Conservation (phyloP, 2,888 invertebrate genomes). For the Crioceris asparagi region DNA sequence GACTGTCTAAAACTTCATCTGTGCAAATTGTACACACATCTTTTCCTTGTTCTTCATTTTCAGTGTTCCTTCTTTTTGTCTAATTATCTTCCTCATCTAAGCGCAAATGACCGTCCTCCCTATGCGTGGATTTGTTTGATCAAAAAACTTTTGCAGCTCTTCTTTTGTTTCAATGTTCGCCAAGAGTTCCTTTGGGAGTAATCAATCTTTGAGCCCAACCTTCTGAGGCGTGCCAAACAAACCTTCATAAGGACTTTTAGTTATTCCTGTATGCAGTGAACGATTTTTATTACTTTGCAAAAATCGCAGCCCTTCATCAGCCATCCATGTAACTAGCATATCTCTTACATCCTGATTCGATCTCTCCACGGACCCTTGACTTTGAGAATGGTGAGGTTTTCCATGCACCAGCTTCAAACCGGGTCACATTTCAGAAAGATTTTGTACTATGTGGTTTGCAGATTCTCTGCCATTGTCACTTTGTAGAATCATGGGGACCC, state of each 20-base stretch:
- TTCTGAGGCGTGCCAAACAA: slow-evolving; percentile 7
- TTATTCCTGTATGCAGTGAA: slow-evolving; percentile 10
- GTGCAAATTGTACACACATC: slow-evolving; percentile 8
- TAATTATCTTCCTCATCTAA: slow-evolving; percentile 5
- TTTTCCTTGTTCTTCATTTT: slow-evolving; percentile 3
- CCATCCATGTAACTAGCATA: slow-evolving; percentile 7
- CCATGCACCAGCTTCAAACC: slow-evolving; percentile 4
- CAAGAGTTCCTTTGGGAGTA: slow-evolving; percentile 8
- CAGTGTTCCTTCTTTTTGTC: too few species aligned
- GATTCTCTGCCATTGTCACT: slow-evolving; percentile 19
- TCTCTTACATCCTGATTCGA: neutral
- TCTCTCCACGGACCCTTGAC: slow-evolving; percentile 6
- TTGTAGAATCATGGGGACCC: too few species aligned
- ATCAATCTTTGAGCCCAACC: slow-evolving; percentile 10
- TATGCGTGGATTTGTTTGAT: slow-evolving; percentile 6
- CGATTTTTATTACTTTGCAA: too few species aligned
- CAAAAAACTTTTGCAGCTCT: slow-evolving; percentile 9
- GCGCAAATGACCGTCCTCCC: too few species aligned
- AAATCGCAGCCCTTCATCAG: too few species aligned
- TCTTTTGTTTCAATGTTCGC: slow-evolving; percentile 6
- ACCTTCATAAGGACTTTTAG: too few species aligned
- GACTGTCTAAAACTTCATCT: slow-evolving; percentile 8
- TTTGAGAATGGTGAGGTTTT: too few species aligned
- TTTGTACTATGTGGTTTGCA: slow-evolving; percentile 10
- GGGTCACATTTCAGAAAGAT: slow-evolving; percentile 6